These are phyloP conservation scores for Drosophila nigricruria DNA, from an alignment of 2,888 invertebrate genomes.

Conservation along the genomic window DNA sequence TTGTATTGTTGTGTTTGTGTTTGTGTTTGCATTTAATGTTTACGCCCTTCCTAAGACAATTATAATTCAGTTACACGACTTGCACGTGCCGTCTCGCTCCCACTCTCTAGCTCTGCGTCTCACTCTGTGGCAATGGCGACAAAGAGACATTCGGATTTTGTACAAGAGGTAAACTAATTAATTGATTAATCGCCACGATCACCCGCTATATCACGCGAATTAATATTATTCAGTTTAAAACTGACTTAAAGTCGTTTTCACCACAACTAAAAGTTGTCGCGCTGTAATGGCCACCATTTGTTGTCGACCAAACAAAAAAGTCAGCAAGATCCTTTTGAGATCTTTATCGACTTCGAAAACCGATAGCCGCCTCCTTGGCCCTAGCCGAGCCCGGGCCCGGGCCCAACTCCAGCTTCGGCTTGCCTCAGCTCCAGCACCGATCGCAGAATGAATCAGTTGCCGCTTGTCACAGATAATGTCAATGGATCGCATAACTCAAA, in stretches of 20 bases:
- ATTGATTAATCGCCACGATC: constrained; percentile 82
- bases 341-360: constrained; percentile 79
- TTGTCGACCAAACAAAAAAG: constrained; percentile 68
- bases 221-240: constrained; percentile 83
- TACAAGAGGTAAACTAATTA: constrained; percentile 78
- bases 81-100: constrained; percentile 20
- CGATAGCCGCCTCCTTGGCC: constrained; percentile 63
- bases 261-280: constrained; percentile 84
- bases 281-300: constrained; percentile 82
- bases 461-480: constrained; percentile 79
- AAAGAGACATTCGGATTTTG: constrained; percentile 31
- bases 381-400: constrained; percentile 6
- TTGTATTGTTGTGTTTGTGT: constrained; percentile 63
- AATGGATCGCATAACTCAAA: constrained; percentile 78
- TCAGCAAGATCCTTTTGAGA: constrained; percentile 84
- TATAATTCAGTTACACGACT: constrained; percentile 68
- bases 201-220: constrained; percentile 81
- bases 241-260: constrained; percentile 84
- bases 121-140: constrained; percentile 38
- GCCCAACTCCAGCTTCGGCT: constrained; percentile 1
- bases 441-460: constrained; percentile 74
- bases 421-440: constrained; percentile 12
- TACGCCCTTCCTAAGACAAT: constrained; percentile 71
- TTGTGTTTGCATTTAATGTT: constrained; percentile 62
- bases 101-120: neutral